Percentiles rank a stretch among this genome's conserved stretches.
Evolutionary conservation across 2,888 invertebrate species (phyloP).

Genomic region (Cryptophagus acutangulus): DNA sequence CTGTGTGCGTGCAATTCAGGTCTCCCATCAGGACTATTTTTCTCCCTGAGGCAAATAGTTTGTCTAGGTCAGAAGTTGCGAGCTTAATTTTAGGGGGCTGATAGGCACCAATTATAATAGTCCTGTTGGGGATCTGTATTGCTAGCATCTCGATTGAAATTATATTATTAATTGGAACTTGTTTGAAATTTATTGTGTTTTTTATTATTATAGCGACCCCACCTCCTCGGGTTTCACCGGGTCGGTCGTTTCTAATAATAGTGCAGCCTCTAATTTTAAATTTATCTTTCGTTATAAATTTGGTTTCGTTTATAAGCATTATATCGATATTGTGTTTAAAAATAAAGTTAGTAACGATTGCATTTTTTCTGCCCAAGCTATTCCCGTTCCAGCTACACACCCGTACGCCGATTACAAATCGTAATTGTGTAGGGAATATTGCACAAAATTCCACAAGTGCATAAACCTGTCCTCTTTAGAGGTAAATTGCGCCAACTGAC

Average conservation of each 20-base stretch:
- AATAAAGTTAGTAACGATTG: not conserved
- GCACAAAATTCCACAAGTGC: too few species aligned
- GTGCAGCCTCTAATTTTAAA: not conserved
- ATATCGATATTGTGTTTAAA: not conserved
- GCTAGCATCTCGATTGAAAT: not conserved
- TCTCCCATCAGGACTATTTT: conserved; percentile 2
- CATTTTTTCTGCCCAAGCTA: too few species aligned
- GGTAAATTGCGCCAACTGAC: too few species aligned
- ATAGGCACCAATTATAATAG: not conserved
- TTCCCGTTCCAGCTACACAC: too few species aligned
- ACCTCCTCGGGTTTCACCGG: not conserved
- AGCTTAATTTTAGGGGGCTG: not conserved
- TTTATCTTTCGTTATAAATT: conserved; percentile 2
- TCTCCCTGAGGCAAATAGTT: not conserved
- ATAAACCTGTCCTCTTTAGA: too few species aligned
- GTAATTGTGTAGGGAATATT: too few species aligned
- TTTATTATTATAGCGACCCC: not conserved
- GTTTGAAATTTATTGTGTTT: not conserved
- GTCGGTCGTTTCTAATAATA: not conserved
- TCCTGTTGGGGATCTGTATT: not conserved
- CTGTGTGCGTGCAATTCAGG: too few species aligned
- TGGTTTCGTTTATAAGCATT: not conserved
- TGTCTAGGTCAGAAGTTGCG: not conserved
- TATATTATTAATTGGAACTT: not conserved
- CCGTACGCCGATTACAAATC: too few species aligned